Percentiles rank a stretch among this genome's conserved stretches.
Conservation (phyloP, 2,113 vertebrate species). For the Gopherus flavomarginatus region DNA sequence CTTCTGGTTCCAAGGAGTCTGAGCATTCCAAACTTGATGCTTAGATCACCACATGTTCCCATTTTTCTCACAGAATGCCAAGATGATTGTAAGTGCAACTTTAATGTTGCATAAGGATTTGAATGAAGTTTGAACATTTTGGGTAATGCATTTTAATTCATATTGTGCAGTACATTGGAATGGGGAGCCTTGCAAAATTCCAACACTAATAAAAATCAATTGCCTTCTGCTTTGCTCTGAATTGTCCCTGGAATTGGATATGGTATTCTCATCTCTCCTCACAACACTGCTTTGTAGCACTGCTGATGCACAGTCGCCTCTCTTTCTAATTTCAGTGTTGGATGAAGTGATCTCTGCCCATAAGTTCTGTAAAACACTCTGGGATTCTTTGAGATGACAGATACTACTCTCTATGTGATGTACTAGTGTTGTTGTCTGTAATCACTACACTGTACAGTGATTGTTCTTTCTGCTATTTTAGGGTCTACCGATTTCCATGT, state of each 20-base stretch:
- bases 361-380: background rate
- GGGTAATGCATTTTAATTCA: background rate
- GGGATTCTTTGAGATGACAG: background rate
- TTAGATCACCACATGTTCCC: rapidly evolving
- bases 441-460: rapidly evolving
- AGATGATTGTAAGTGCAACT: background rate
- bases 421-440: background rate
- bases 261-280: background rate
- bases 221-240: background rate
- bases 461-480: slow-evolving; percentile 48
- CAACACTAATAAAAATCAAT: background rate
- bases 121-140: background rate
- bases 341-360: background rate
- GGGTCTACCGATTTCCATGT: slow-evolving; percentile 98
- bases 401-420: too few species aligned
- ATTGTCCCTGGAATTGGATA: background rate
- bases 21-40: rapidly evolving
- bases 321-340: background rate
- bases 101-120: rapidly evolving
- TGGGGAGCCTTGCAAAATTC: background rate
- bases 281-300: background rate
- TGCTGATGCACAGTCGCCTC: too few species aligned
- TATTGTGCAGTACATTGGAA: background rate
- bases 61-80: background rate
- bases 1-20: background rate